Percentiles rank a stretch among this genome's conserved stretches.
phyloP scores from a whole-genome alignment of 23 tunicate genomes.

The Corella eumyota region DNA sequence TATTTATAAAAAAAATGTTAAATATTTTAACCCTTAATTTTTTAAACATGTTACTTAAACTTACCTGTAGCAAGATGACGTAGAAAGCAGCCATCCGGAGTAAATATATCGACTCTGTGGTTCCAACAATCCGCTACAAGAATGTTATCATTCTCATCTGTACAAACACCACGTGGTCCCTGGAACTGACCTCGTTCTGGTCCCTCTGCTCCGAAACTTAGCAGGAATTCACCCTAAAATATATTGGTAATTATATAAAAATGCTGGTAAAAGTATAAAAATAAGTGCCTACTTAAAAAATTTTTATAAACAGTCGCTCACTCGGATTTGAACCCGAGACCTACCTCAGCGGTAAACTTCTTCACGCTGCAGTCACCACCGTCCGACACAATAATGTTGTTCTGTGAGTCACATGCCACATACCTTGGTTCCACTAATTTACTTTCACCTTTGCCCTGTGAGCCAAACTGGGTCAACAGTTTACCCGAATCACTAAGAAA shows the following conservation, averaged over 20 bases:
- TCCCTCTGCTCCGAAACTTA: slow-evolving; percentile 83
- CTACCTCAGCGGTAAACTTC: slow-evolving; percentile 62
- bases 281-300: background rate
- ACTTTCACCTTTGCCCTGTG: slow-evolving; percentile 70
- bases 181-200: slow-evolving; percentile 85
- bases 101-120: slow-evolving; percentile 88
- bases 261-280: background rate
- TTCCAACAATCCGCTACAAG: slow-evolving; percentile 96
- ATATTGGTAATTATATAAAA: background rate
- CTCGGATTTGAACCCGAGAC: background rate
- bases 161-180: slow-evolving; percentile 85
- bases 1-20: background rate
- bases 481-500: slow-evolving; percentile 36
- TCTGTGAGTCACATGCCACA: slow-evolving; percentile 88
- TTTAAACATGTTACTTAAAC: background rate
- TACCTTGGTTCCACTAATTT: slow-evolving; percentile 83
- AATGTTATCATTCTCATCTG: slow-evolving; percentile 76
- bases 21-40: background rate
- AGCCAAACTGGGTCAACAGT: slow-evolving; percentile 45
- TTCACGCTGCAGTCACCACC: slow-evolving; percentile 91
- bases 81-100: slow-evolving; percentile 81
- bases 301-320: background rate
- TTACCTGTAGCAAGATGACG: slow-evolving; percentile 80
- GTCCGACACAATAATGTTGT: slow-evolving; percentile 91
- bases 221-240: slow-evolving; percentile 71